phyloP scores from a whole-genome alignment of 2,888 invertebrate species.

The Drosophila tanythrix region DNA sequence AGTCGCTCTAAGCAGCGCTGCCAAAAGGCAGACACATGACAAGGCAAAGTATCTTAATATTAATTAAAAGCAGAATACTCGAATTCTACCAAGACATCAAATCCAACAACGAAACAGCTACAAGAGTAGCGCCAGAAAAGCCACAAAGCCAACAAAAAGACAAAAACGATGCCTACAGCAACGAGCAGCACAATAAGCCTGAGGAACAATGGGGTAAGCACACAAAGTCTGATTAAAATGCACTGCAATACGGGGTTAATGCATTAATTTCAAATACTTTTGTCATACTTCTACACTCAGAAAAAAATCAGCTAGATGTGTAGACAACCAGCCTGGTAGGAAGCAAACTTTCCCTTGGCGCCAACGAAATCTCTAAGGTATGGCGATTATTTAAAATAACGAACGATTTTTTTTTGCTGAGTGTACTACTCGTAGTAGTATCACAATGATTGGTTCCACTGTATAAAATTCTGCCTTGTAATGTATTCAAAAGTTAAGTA shows the following conservation, averaged over 20 bases:
- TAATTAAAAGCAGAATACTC: conserved; percentile 71
- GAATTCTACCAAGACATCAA: conserved; percentile 20
- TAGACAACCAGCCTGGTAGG: too few species aligned
- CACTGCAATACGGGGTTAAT: background rate
- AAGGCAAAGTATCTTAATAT: conserved; percentile 70
- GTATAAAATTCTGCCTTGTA: background rate
- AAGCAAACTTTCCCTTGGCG: background rate
- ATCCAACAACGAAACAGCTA: conserved; percentile 4
- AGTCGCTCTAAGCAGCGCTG: background rate
- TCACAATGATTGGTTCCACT: conserved; percentile 4
- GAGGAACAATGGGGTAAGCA: conserved; percentile 45
- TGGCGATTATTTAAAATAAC: background rate
- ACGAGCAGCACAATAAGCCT: conserved; percentile 24
- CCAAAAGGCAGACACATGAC: conserved; percentile 64
- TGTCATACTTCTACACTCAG: background rate
- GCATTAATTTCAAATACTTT: background rate
- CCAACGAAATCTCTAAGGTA: background rate
- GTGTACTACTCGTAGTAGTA: background rate
- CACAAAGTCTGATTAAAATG: conserved; percentile 51
- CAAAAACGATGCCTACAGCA: conserved; percentile 32
- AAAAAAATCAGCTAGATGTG: background rate
- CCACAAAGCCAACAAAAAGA: conserved; percentile 18
- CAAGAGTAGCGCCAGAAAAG: background rate
- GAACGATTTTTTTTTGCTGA: background rate
- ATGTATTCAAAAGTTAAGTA: background rate